These are phyloP conservation scores for Campoplex capitator DNA, from an alignment of 2,888 invertebrate species.

Conservation along the genomic window DNA sequence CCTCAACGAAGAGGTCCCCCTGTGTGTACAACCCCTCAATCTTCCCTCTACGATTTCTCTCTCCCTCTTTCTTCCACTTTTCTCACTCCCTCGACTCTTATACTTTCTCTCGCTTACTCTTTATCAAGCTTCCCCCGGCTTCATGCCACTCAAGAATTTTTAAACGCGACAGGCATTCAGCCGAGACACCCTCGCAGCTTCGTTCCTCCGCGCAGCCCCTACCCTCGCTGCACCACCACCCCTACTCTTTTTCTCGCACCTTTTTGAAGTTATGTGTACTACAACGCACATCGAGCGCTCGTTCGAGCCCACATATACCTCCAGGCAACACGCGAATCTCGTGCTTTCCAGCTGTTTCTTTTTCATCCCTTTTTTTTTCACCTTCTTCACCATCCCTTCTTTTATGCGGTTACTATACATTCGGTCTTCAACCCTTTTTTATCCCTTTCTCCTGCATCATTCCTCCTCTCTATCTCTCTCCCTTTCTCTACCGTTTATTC, in stretches of 20 bases:
- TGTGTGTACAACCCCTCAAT: conserved; percentile 49
- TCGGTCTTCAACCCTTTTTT: conserved; percentile 24
- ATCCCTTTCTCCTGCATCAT: not conserved
- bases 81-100: not conserved
- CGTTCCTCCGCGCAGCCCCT: conserved; percentile 20
- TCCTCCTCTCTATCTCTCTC: not conserved
- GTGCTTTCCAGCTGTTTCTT: conserved; percentile 25
- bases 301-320: conserved; percentile 38
- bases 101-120: not conserved
- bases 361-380: not conserved
- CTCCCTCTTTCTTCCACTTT: not conserved
- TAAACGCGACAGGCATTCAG: conserved; percentile 66
- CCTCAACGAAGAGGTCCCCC: conserved; percentile 39
- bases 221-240: not conserved
- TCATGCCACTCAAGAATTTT: conserved; percentile 62
- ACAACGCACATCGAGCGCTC: conserved; percentile 23
- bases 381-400: conserved; percentile 24
- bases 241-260: conserved; percentile 61
- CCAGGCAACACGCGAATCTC: conserved; percentile 24
- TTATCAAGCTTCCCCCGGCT: conserved; percentile 18
- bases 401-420: conserved; percentile 16
- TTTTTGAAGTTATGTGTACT: conserved; percentile 62
- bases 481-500: not conserved
- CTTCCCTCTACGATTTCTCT: conserved; percentile 19
- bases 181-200: conserved; percentile 61